Conservation (phyloP, 1,140 invertebrate genomes). For the Drosophila lacertosa region DNA sequence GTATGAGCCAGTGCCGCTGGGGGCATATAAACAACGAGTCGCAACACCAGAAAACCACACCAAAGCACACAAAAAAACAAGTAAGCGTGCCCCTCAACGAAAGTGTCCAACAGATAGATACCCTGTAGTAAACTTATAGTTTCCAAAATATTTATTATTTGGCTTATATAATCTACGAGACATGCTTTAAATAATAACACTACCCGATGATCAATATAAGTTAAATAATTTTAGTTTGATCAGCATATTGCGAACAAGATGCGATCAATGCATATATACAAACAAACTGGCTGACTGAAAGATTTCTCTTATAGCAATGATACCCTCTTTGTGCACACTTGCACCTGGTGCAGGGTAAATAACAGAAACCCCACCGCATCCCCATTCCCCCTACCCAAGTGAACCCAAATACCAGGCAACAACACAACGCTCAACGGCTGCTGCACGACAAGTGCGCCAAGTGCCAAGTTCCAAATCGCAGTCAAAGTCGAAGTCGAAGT, state of each 20-base stretch:
- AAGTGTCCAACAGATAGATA: not conserved
- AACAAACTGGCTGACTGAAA: too few species aligned
- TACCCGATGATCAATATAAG: too few species aligned
- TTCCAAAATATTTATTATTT: too few species aligned
- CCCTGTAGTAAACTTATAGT: too few species aligned
- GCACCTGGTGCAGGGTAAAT: not conserved
- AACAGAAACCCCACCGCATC: conserved; percentile 6
- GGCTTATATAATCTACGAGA: too few species aligned
- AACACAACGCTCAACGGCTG: conserved; percentile 20
- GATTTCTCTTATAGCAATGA: too few species aligned
- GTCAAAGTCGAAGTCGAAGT: conserved; percentile 20
- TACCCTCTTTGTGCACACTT: not conserved
- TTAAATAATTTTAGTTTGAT: too few species aligned
- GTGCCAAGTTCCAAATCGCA: conserved; percentile 33
- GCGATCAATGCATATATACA: not conserved
- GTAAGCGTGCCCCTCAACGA: not conserved
- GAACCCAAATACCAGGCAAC: conserved; percentile 15
- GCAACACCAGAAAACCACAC: conserved; percentile 5
- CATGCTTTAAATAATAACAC: too few species aligned
- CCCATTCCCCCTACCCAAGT: not conserved
- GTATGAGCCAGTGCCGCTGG: conserved; percentile 30
- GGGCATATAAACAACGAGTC: conserved; percentile 17
- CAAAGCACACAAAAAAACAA: conserved; percentile 7
- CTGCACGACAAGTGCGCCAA: conserved; percentile 56
- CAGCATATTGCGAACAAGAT: too few species aligned